These are phyloP conservation scores for Arenaria interpres DNA, from an alignment of 2,113 vertebrate species.

Conservation along the genomic window DNA sequence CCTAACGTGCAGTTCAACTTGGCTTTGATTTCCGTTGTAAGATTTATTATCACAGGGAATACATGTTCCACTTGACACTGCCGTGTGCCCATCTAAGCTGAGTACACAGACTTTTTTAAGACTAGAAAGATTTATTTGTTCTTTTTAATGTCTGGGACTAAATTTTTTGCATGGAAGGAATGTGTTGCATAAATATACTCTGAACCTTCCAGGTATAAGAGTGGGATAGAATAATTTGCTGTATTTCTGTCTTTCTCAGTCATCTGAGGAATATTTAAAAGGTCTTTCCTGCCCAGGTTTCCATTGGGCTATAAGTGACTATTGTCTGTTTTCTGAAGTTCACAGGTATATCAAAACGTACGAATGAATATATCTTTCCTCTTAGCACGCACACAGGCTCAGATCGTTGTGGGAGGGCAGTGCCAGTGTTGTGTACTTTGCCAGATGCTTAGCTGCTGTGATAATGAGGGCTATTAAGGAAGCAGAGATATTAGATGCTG, in stretches of 20 bases:
- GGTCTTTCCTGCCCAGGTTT: constrained; percentile 20
- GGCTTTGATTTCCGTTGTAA: constrained; percentile 41
- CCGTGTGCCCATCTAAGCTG: background rate
- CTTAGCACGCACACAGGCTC: background rate
- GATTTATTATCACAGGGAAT: constrained; percentile 48
- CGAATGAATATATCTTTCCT: background rate
- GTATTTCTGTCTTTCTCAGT: background rate
- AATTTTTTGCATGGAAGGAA: constrained; percentile 17
- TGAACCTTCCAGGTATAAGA: background rate
- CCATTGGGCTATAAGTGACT: background rate
- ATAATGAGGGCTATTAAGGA: constrained; percentile 55
- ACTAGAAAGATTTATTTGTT: constrained; percentile 40
- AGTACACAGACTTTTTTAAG: background rate
- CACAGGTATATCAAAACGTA: constrained; percentile 12
- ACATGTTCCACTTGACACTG: background rate
- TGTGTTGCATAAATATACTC: background rate
- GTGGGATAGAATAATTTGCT: background rate
- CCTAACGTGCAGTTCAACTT: constrained; percentile 21
- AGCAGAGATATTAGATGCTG: constrained; percentile 36
- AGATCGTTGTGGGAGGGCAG: constrained; percentile 20
- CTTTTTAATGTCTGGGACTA: background rate
- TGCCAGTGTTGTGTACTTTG: constrained; percentile 21
- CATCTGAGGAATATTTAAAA: constrained; percentile 40
- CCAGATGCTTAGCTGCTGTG: constrained; percentile 48
- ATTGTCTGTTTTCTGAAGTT: constrained; percentile 41